Percentiles rank a stretch among this genome's conserved stretches.
Conservation (phyloP, 2,113 vertebrate species). For the Isichthys henryi region DNA sequence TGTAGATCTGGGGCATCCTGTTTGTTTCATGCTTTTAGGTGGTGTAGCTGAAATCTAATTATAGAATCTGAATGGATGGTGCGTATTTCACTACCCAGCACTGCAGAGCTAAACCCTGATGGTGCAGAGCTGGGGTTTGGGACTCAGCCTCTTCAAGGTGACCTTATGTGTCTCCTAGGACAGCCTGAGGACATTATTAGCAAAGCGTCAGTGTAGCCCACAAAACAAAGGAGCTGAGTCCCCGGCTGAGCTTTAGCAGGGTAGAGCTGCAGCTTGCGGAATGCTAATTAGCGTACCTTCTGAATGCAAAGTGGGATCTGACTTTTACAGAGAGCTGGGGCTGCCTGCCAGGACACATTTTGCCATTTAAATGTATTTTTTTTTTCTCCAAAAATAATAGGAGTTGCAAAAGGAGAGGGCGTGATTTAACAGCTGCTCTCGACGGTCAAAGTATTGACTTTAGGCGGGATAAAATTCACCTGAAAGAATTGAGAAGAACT, state of each 20-base stretch:
- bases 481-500: not conserved
- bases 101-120: not conserved
- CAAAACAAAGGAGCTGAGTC: not conserved
- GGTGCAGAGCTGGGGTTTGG: not conserved
- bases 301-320: not conserved
- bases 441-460: not conserved
- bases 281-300: not conserved
- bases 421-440: not conserved
- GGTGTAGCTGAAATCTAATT: not conserved
- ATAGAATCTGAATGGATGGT: not conserved
- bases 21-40: not conserved
- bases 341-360: not conserved
- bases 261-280: not conserved
- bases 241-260: not conserved
- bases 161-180: not conserved
- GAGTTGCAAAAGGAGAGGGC: not conserved
- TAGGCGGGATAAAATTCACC: not conserved
- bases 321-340: not conserved
- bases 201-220: not conserved
- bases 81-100: not conserved
- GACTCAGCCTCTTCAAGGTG: not conserved
- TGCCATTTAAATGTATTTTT: not conserved
- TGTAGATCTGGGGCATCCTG: not conserved
- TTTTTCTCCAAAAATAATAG: not conserved
- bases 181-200: not conserved